Evolutionary conservation across 2,797 vertebrate genomes (phyloP).

Genomic region (Coendou prehensilis): DNA sequence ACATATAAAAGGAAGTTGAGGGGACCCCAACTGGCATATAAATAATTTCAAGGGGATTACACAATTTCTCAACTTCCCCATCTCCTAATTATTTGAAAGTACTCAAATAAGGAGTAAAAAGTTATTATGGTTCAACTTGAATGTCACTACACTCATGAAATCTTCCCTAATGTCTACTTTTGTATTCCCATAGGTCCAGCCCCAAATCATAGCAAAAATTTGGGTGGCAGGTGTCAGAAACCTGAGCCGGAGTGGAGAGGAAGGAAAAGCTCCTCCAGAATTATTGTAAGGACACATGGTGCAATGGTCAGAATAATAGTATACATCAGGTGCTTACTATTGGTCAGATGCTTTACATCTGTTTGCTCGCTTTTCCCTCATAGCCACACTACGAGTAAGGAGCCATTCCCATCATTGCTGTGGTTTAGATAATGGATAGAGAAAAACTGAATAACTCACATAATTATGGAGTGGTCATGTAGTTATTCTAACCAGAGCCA

Average conservation of each 20-base stretch:
- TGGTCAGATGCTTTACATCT: background rate
- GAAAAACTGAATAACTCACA: conserved; percentile 6
- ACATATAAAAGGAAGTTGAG: conserved; percentile 38
- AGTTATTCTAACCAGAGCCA: background rate
- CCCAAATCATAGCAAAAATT: conserved; percentile 44
- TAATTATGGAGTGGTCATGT: background rate
- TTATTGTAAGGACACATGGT: background rate
- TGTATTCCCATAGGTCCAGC: background rate
- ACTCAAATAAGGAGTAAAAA: background rate
- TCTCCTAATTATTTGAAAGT: conserved; percentile 47
- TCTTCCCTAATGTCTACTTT: background rate
- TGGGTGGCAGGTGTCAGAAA: background rate
- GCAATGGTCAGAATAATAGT: background rate
- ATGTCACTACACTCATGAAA: background rate
- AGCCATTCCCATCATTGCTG: background rate
- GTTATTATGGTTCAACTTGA: background rate
- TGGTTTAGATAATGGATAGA: background rate
- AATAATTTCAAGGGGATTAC: conserved; percentile 57
- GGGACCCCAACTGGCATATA: background rate
- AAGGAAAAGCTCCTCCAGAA: background rate
- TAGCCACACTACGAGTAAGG: background rate
- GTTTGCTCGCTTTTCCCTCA: background rate
- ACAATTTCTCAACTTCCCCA: conserved; percentile 29
- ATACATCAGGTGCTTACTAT: background rate
- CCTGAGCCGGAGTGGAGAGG: background rate